phyloP scores from a whole-genome alignment of 2,888 invertebrate species.

The Phengaris arion region DNA sequence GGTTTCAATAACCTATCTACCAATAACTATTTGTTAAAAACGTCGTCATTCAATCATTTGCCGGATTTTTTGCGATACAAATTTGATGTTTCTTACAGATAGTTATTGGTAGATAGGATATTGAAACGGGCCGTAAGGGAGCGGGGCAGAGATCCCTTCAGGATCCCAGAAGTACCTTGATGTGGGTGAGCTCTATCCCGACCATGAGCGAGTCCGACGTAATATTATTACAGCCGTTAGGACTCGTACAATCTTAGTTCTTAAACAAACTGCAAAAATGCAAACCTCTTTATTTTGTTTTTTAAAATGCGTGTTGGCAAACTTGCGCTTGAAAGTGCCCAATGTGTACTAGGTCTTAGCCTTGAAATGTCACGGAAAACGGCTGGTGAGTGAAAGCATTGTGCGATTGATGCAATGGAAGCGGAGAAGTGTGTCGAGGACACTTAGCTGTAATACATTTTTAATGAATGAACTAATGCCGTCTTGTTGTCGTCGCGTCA shows the following conservation, averaged over 20 bases:
- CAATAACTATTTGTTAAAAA: too few relatives aligned
- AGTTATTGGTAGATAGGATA: too few relatives aligned
- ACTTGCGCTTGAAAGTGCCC: background rate
- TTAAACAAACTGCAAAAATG: background rate
- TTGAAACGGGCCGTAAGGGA: too few relatives aligned
- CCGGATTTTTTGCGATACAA: too few relatives aligned
- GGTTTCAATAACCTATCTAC: too few relatives aligned
- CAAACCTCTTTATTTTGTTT: background rate
- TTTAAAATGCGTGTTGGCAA: background rate
- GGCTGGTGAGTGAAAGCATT: slow-evolving; percentile 70
- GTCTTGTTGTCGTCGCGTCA: slow-evolving; percentile 14
- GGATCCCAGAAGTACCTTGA: background rate
- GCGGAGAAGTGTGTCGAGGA: slow-evolving; percentile 61
- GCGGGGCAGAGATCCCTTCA: background rate
- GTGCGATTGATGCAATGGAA: slow-evolving; percentile 62
- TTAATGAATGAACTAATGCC: slow-evolving; percentile 43
- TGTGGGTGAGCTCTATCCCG: too few relatives aligned
- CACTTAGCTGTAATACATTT: slow-evolving; percentile 44
- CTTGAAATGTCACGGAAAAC: slow-evolving; percentile 77
- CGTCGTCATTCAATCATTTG: too few relatives aligned
- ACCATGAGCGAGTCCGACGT: background rate
- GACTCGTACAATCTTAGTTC: background rate
- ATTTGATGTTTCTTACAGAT: too few relatives aligned
- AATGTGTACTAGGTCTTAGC: slow-evolving; percentile 43
- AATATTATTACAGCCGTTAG: background rate